These are phyloP conservation scores for Tiliacea citrago DNA, from an alignment of 2,888 invertebrate genomes.

Conservation along the genomic window DNA sequence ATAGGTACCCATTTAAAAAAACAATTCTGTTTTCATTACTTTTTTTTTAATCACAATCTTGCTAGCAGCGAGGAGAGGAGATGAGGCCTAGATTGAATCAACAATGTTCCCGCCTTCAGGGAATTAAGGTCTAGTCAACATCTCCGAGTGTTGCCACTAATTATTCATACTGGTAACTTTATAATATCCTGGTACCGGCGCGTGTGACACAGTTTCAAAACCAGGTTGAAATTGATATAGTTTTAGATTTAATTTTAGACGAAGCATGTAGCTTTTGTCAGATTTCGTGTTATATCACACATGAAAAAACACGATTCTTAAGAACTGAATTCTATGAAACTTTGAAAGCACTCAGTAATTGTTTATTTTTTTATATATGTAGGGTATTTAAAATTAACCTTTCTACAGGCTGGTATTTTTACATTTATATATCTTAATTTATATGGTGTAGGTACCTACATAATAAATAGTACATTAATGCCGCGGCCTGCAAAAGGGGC, in stretches of 20 bases:
- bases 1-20: conserved; percentile 10
- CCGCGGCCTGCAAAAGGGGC: no score
- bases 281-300: neutral
- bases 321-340: neutral
- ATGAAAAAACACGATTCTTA: neutral
- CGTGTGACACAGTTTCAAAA: conserved; percentile 39
- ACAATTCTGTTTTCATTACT: conserved; percentile 18
- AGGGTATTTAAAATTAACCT: no score
- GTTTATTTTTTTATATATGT: neutral
- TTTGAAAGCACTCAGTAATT: no score
- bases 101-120: conserved; percentile 29
- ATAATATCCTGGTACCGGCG: conserved; percentile 27
- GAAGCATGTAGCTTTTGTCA: neutral
- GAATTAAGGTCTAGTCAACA: conserved; percentile 22
- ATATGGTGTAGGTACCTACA: no score
- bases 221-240: conserved; percentile 11
- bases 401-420: no score
- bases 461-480: no score
- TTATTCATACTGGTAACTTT: conserved; percentile 44
- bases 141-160: conserved; percentile 12
- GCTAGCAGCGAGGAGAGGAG: conserved; percentile 21
- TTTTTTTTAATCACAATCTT: conserved; percentile 20
- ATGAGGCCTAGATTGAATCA: conserved; percentile 40
- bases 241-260: conserved; percentile 13
- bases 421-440: no score